These are phyloP conservation scores for Meteorus sp. DNA, from an alignment of 1,140 invertebrate genomes.

Conservation along the genomic window DNA sequence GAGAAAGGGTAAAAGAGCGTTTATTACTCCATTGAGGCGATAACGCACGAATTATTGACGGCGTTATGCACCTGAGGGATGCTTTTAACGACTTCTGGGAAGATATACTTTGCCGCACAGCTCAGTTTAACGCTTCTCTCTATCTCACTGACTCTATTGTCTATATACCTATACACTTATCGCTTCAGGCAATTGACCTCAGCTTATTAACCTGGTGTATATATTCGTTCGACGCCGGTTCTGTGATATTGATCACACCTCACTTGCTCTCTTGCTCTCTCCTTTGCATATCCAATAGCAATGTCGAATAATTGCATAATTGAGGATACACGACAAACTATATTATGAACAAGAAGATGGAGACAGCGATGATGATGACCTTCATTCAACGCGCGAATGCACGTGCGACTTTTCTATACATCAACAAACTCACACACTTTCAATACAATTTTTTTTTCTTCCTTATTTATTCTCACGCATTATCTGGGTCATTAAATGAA, in stretches of 20 bases:
- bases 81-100: slow-evolving; percentile 22
- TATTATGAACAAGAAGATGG: neutral
- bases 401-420: no score
- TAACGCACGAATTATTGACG: slow-evolving; percentile 19
- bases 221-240: neutral
- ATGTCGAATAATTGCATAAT: slow-evolving; percentile 29
- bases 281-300: no score
- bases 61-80: slow-evolving; percentile 18
- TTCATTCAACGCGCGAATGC: neutral
- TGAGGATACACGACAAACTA: slow-evolving; percentile 12
- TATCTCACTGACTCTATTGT: neutral
- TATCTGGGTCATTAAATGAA: slow-evolving; percentile 5
- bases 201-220: slow-evolving; percentile 27
- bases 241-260: slow-evolving; percentile 26
- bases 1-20: slow-evolving; percentile 2
- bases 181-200: slow-evolving; percentile 24
- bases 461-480: neutral
- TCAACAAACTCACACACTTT: no score
- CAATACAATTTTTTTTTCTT: slow-evolving; percentile 6
- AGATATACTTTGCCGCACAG: neutral
- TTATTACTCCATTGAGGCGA: slow-evolving; percentile 17
- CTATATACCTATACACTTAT: no score
- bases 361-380: neutral
- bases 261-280: neutral
- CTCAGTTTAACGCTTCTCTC: slow-evolving; percentile 14